These are phyloP conservation scores for Tetraodon nigroviridis DNA, from an alignment of 2,113 vertebrate genomes.

Conservation along the genomic window DNA sequence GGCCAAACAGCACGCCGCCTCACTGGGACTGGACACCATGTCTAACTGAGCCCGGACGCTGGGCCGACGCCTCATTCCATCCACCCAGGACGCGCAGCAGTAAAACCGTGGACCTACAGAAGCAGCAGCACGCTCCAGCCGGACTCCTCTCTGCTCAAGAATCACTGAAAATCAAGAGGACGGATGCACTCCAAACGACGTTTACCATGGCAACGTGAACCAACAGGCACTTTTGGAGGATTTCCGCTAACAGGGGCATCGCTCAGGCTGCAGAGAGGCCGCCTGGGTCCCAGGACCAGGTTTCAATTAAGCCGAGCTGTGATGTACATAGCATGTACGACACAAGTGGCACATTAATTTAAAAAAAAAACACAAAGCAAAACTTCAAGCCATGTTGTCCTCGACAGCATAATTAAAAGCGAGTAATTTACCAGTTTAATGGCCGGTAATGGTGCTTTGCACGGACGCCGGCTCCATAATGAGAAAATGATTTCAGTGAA, in stretches of 20 bases:
- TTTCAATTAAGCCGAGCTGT: slow-evolving; percentile 68
- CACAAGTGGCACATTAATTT: slow-evolving; percentile 49
- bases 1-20: slow-evolving; percentile 95
- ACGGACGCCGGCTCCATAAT: slow-evolving; percentile 66
- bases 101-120: slow-evolving; percentile 39
- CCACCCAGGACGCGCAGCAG: slow-evolving; percentile 23
- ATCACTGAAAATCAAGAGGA: slow-evolving; percentile 28
- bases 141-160: slow-evolving; percentile 6
- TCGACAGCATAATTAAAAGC: slow-evolving; percentile 69
- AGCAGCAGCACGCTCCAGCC: not conserved
- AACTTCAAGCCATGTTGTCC: slow-evolving; percentile 55
- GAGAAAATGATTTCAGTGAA: slow-evolving; percentile 70
- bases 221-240: slow-evolving; percentile 61
- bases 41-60: slow-evolving; percentile 81
- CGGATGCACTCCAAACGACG: slow-evolving; percentile 49
- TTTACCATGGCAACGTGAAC: slow-evolving; percentile 62
- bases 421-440: slow-evolving; percentile 73
- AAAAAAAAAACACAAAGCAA: slow-evolving; percentile 58
- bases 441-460: slow-evolving; percentile 60
- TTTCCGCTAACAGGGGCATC: slow-evolving; percentile 7
- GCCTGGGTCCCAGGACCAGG: slow-evolving; percentile 28
- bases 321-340: slow-evolving; percentile 48
- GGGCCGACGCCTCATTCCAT: slow-evolving; percentile 12
- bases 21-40: slow-evolving; percentile 92
- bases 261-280: slow-evolving; percentile 16